phyloP scores from a whole-genome alignment of 2,888 invertebrate species.

The Pelosia muscerda region DNA sequence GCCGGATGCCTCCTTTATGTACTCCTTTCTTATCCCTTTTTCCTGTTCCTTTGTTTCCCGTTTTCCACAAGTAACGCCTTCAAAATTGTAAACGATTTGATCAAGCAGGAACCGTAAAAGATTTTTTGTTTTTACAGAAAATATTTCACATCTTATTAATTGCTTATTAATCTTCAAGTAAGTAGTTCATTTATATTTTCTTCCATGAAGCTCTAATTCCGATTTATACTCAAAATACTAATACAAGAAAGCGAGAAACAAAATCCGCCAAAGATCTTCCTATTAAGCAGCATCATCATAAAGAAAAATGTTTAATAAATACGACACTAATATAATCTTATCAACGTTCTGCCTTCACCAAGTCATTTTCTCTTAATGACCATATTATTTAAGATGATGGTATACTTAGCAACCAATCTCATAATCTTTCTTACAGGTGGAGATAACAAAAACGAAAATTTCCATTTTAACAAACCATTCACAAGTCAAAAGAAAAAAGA shows the following conservation, averaged over 20 bases:
- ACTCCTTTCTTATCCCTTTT: conserved; percentile 2
- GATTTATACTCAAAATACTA: too few species aligned
- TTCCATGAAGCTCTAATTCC: too few species aligned
- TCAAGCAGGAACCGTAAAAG: neutral
- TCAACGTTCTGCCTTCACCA: neutral
- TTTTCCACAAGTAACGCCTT: neutral
- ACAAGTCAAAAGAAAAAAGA: neutral
- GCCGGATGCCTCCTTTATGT: neutral
- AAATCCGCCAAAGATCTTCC: too few species aligned
- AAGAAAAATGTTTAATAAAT: neutral
- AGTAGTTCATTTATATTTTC: too few species aligned
- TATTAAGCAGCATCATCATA: neutral
- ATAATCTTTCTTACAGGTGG: neutral
- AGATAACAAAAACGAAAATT: neutral
- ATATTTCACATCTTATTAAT: neutral
- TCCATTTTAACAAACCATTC: conserved; percentile 1
- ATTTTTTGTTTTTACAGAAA: neutral
- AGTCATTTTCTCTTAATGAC: neutral
- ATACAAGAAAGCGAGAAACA: too few species aligned
- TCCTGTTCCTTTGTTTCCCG: neutral
- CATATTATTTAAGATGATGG: neutral
- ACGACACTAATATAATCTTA: neutral
- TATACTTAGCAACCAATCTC: neutral
- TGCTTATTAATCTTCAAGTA: too few species aligned
- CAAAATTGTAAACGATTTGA: neutral